Percentiles rank a stretch among this genome's conserved stretches.
These are phyloP conservation scores for Crypturellus undulatus DNA, from an alignment of 2,113 vertebrate genomes.

Conservation along the genomic window DNA sequence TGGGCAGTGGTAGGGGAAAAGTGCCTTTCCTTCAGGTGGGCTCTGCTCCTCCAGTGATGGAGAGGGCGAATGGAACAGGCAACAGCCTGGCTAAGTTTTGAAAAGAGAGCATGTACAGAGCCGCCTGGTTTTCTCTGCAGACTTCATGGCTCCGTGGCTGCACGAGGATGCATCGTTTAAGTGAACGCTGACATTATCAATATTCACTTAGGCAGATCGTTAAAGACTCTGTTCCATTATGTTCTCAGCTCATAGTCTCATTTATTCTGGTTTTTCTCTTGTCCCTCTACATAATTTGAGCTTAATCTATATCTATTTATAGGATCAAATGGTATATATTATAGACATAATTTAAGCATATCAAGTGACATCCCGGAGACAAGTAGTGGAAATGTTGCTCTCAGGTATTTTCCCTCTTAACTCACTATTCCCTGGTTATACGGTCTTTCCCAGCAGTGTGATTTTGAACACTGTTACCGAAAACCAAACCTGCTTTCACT, in stretches of 20 bases:
- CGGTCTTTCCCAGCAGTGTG: not conserved
- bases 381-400: not conserved
- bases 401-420: not conserved
- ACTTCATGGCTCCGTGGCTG: not conserved
- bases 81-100: rapidly evolving
- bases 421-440: not conserved
- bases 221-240: not conserved
- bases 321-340: not conserved
- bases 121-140: not conserved
- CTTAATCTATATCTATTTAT: not conserved
- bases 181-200: not conserved
- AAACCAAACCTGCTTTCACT: not conserved
- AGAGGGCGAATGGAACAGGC: not conserved
- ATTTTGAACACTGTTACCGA: not conserved
- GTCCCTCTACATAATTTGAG: not conserved
- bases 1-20: not conserved
- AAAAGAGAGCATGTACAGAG: not conserved
- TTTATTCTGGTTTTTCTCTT: not conserved
- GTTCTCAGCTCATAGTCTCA: not conserved
- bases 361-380: not conserved
- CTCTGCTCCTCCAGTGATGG: not conserved
- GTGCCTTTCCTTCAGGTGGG: not conserved
- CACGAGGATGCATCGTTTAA: not conserved
- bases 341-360: not conserved
- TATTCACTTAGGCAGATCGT: not conserved